Conservation (phyloP, 2,888 invertebrate species). For the Melinaea menophilus region DNA sequence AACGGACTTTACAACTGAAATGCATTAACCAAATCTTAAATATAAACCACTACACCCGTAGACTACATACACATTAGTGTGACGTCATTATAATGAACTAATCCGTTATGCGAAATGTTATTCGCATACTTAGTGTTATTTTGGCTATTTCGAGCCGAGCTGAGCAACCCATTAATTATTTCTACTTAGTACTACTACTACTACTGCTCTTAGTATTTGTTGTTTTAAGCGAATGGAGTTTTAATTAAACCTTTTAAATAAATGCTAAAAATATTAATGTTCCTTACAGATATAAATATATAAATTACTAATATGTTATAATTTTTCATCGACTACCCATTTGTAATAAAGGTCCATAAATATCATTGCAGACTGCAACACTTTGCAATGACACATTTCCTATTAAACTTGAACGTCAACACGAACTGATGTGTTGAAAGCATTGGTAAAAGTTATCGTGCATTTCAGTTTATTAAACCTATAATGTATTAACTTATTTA, state of each 20-base stretch:
- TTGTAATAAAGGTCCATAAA: neutral
- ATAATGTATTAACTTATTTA: too few relatives aligned
- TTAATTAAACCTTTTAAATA: neutral
- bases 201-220: conserved; percentile 26
- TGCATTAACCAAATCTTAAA: neutral
- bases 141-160: conserved; percentile 23
- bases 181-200: conserved; percentile 26
- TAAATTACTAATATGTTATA: neutral
- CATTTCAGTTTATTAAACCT: too few relatives aligned
- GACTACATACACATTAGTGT: neutral
- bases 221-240: neutral
- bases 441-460: neutral
- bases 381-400: neutral
- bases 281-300: neutral
- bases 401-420: neutral
- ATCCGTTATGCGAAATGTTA: conserved; percentile 20
- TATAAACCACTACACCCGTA: neutral
- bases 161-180: conserved; percentile 32
- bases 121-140: conserved; percentile 15
- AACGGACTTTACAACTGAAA: too few relatives aligned
- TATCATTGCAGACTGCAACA: neutral
- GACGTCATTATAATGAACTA: conserved; percentile 10
- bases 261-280: neutral
- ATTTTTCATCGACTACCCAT: neutral
- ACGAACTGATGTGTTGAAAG: neutral